Evolutionary conservation across 2,797 vertebrate species (phyloP).

Genomic region (Eutrigla gurnardus): DNA sequence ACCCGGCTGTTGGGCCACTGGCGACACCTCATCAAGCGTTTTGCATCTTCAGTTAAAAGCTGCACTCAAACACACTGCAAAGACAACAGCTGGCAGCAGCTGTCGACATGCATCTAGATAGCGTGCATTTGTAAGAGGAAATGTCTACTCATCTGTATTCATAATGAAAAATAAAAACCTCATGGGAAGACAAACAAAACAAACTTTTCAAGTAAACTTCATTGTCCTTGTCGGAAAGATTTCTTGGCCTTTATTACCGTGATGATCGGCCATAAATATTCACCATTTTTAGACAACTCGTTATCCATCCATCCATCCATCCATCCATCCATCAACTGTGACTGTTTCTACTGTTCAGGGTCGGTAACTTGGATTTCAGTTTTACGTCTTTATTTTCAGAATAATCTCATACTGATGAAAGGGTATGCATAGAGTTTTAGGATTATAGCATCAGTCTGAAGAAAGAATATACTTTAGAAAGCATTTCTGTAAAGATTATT

Average conservation of each 20-base stretch:
- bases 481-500: too few species aligned
- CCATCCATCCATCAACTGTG: too few species aligned
- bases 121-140: background rate
- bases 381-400: too few species aligned
- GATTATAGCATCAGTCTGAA: too few species aligned
- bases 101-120: background rate
- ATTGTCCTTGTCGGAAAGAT: background rate
- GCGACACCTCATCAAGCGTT: background rate
- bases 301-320: background rate
- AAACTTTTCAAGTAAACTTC: background rate
- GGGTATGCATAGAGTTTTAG: too few species aligned
- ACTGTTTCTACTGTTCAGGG: too few species aligned
- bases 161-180: background rate
- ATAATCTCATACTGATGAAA: too few species aligned
- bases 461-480: too few species aligned
- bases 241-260: background rate
- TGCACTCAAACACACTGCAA: background rate
- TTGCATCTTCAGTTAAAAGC: background rate
- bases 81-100: background rate
- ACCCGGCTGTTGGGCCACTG: background rate
- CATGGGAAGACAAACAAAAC: background rate
- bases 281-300: background rate
- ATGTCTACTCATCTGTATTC: background rate
- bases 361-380: too few species aligned
- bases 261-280: background rate